phyloP scores from a whole-genome alignment of 2,113 vertebrate species.

The Podocnemis expansa region DNA sequence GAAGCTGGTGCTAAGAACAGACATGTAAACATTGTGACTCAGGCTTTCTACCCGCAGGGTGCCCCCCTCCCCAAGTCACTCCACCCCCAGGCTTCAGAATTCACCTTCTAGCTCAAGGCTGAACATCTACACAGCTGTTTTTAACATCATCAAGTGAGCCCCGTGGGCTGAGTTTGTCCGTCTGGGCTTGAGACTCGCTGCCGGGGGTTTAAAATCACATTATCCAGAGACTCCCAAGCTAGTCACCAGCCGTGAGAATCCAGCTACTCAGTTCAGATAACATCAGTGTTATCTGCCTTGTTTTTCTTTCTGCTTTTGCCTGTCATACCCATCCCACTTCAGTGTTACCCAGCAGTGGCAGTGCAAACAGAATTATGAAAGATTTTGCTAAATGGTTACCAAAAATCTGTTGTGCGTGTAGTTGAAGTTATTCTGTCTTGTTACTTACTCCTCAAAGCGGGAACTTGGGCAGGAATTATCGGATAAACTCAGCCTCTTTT shows the following conservation, averaged over 20 bases:
- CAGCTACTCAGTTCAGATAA: background rate
- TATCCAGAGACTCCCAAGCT: background rate
- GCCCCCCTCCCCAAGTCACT: background rate
- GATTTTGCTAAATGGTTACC: accelerated
- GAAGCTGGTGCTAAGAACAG: background rate
- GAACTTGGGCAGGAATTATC: background rate
- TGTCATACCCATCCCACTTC: accelerated
- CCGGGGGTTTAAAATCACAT: background rate
- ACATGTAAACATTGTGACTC: background rate
- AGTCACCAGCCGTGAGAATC: background rate
- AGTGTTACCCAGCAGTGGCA: accelerated
- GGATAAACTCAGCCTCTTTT: background rate
- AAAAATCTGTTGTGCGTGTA: background rate
- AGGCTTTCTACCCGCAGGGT: background rate
- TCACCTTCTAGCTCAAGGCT: background rate
- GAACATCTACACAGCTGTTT: background rate
- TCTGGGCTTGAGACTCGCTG: background rate
- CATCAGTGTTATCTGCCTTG: accelerated
- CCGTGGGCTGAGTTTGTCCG: background rate
- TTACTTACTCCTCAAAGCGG: background rate
- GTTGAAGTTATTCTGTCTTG: background rate
- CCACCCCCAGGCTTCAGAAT: background rate
- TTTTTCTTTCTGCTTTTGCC: background rate
- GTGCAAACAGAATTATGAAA: background rate
- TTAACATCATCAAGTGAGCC: background rate